Percentiles rank a stretch among this genome's conserved stretches.
Evolutionary conservation across 2,113 vertebrate genomes (phyloP).

Genomic region (Pelusios castaneus): DNA sequence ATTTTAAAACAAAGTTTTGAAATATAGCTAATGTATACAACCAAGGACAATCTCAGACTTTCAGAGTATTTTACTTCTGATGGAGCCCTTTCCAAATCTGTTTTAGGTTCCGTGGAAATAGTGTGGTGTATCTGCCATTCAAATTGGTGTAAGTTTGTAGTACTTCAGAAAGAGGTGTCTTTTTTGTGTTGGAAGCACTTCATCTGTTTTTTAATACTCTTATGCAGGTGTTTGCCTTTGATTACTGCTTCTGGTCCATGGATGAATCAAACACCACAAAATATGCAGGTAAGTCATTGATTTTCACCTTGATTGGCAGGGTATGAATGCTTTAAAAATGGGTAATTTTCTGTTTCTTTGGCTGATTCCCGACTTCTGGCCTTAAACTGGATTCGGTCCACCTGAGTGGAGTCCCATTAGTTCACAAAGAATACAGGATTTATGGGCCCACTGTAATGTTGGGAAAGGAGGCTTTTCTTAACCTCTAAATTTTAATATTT

Average conservation of each 20-base stretch:
- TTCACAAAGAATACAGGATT: not conserved
- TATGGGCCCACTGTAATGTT: not conserved
- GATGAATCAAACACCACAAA: constrained; percentile 95
- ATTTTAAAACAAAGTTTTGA: not conserved
- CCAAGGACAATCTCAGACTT: not conserved
- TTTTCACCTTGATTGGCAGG: not conserved
- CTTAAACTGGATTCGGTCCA: not conserved
- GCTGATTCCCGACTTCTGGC: not conserved
- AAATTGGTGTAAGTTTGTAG: not conserved
- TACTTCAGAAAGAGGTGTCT: not conserved
- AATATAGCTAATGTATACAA: not conserved
- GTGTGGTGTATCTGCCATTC: not conserved
- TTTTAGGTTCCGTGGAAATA: not conserved
- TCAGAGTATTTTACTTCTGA: not conserved
- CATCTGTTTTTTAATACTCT: constrained; percentile 37
- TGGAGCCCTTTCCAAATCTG: not conserved
- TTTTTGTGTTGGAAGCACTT: constrained; percentile 6
- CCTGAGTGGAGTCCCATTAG: not conserved
- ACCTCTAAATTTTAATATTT: fast-evolving
- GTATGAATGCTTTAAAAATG: not conserved
- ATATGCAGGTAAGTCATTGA: constrained; percentile 90
- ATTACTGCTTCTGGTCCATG: constrained; percentile 99
- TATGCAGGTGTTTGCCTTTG: constrained; percentile 96
- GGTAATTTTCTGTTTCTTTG: not conserved
- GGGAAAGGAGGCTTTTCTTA: not conserved